These are phyloP conservation scores for Hirtodrosophila alboralis DNA, from an alignment of 2,888 invertebrate genomes.

Conservation along the genomic window DNA sequence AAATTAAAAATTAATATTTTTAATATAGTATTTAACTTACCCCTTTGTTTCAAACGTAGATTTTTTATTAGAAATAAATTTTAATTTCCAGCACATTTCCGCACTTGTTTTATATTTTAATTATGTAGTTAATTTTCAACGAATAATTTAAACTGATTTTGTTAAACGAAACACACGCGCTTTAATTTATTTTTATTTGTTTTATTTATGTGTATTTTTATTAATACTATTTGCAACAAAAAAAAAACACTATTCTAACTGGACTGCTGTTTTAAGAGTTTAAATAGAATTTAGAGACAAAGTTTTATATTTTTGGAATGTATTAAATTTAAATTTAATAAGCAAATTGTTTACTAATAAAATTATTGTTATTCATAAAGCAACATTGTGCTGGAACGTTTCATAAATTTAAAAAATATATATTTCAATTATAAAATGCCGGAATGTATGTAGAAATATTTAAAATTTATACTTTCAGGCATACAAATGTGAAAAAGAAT, in stretches of 20 bases:
- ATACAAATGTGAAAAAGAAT: too few species aligned
- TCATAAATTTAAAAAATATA: too few species aligned
- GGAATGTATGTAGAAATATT: too few species aligned
- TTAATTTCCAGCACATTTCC: constrained; percentile 13
- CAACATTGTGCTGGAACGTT: too few species aligned
- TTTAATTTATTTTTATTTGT: background rate
- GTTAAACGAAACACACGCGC: constrained; percentile 6
- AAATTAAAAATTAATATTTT: background rate
- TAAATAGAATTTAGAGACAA: too few species aligned
- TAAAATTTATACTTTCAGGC: too few species aligned
- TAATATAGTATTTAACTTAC: too few species aligned
- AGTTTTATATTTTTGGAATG: too few species aligned
- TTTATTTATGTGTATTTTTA: background rate
- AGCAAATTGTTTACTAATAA: too few species aligned
- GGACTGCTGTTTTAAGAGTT: constrained; percentile 2
- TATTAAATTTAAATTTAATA: too few species aligned
- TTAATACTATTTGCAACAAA: background rate
- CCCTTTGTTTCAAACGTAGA: constrained; percentile 10
- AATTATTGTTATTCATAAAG: too few species aligned
- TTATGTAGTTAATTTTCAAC: constrained; percentile 17
- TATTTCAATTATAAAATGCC: too few species aligned
- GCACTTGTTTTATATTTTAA: constrained; percentile 33
- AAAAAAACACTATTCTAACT: background rate
- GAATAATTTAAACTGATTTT: constrained; percentile 6
- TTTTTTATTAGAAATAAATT: constrained; percentile 11